phyloP scores from a whole-genome alignment of 2,113 vertebrate genomes.

The Elaphurus davidianus region DNA sequence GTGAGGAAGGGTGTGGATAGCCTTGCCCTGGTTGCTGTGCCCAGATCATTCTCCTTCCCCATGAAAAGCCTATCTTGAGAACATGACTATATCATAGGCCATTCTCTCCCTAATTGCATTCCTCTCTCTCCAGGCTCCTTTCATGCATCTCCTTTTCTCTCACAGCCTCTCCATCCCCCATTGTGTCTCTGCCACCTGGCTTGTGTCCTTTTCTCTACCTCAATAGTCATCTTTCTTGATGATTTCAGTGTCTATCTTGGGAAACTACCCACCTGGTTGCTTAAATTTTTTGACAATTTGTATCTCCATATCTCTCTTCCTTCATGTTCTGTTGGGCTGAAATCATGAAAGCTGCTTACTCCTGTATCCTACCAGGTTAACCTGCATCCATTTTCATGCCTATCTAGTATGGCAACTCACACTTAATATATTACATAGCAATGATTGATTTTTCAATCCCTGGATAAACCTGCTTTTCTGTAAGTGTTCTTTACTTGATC shows the following conservation, averaged over 20 bases:
- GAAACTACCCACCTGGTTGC: neutral
- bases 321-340: neutral
- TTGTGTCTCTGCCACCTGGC: neutral
- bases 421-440: neutral
- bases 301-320: neutral
- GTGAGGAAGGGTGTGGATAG: neutral
- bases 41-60: neutral
- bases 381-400: neutral
- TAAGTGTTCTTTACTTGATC: neutral
- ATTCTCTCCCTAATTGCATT: neutral
- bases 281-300: neutral
- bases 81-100: too few species aligned
- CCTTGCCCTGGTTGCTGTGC: neutral
- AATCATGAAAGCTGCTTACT: neutral
- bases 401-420: neutral
- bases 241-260: neutral
- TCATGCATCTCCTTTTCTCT: neutral
- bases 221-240: neutral
- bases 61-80: neutral
- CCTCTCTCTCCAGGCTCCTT: neutral
- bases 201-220: neutral
- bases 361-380: neutral
- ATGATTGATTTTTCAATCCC: neutral
- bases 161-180: neutral
- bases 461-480: neutral